Conservation (phyloP, 2,888 invertebrate species). For the Polia nebulosa region DNA sequence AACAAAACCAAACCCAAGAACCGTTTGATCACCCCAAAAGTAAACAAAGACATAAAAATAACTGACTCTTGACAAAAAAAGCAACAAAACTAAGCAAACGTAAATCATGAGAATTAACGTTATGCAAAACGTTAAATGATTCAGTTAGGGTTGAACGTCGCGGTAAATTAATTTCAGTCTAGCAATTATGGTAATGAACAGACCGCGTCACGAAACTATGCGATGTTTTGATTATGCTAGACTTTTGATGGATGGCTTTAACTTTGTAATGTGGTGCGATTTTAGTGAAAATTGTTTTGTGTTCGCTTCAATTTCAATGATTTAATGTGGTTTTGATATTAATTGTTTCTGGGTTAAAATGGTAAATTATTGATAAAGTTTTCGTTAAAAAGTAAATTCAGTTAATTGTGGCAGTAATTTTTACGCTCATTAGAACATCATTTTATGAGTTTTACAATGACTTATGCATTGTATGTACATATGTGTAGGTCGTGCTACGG, state of each 20-base stretch:
- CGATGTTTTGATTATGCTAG: slow-evolving; percentile 29
- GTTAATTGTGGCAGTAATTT: too few relatives aligned
- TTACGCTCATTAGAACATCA: too few relatives aligned
- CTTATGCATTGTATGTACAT: too few relatives aligned
- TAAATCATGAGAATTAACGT: slow-evolving; percentile 56
- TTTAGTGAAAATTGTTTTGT: slow-evolving; percentile 14
- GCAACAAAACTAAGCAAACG: slow-evolving; percentile 28
- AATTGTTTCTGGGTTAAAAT: too few relatives aligned
- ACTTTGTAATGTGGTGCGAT: slow-evolving; percentile 14
- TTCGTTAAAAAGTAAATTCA: too few relatives aligned
- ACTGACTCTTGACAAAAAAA: slow-evolving; percentile 36
- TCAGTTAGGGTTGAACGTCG: slow-evolving; percentile 43
- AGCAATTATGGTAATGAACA: slow-evolving; percentile 55
- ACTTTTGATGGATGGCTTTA: slow-evolving; percentile 40
- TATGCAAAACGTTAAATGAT: slow-evolving; percentile 36
- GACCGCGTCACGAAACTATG: slow-evolving; percentile 55
- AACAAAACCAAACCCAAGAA: slow-evolving; percentile 18
- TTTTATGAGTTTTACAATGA: too few relatives aligned
- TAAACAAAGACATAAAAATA: slow-evolving; percentile 59
- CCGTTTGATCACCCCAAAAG: slow-evolving; percentile 18
- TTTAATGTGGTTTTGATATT: slow-evolving; percentile 4
- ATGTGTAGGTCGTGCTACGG: too few relatives aligned
- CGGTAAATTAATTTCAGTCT: slow-evolving; percentile 63
- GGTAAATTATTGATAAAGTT: too few relatives aligned
- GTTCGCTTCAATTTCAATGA: slow-evolving; percentile 1